These are phyloP conservation scores for Gonioctena quinquepunctata DNA, from an alignment of 1,140 invertebrate genomes.

Conservation along the genomic window DNA sequence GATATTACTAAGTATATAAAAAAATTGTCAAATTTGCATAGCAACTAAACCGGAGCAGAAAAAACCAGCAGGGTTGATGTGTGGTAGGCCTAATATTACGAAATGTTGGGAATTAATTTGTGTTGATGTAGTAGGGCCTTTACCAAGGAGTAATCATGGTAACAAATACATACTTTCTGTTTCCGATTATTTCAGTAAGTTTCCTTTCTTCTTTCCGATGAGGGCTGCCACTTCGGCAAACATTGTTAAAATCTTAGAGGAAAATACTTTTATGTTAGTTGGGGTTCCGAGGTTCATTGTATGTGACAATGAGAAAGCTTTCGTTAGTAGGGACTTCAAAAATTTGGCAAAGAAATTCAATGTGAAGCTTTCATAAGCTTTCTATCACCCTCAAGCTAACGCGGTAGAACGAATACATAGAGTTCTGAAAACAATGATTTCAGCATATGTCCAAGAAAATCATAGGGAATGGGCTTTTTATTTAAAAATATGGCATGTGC, in stretches of 20 bases:
- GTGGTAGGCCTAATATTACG: not conserved
- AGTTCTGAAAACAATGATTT: not conserved
- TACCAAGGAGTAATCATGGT: not conserved
- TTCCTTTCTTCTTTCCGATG: not conserved
- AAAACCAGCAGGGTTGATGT: not conserved
- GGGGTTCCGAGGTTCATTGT: not conserved
- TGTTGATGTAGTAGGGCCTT: conserved; percentile 12
- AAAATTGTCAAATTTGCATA: not conserved
- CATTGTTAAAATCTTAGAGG: not conserved
- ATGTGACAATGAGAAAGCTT: not conserved
- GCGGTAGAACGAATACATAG: not conserved
- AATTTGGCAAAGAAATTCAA: not conserved
- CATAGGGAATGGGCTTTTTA: not conserved
- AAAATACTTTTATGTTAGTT: not conserved
- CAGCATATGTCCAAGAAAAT: not conserved
- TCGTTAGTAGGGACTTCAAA: not conserved
- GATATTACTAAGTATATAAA: conserved; percentile 1
- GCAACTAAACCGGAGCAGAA: conserved; percentile 3
- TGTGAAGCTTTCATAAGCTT: not conserved
- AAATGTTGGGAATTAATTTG: not conserved
- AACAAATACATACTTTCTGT: not conserved
- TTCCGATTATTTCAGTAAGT: not conserved
- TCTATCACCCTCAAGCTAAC: not conserved
- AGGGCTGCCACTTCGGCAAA: not conserved
- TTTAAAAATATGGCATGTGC: not conserved